Base-by-base conservation (phyloP, 2,888 invertebrate genomes). In the Synergus gifuensis region DNA sequence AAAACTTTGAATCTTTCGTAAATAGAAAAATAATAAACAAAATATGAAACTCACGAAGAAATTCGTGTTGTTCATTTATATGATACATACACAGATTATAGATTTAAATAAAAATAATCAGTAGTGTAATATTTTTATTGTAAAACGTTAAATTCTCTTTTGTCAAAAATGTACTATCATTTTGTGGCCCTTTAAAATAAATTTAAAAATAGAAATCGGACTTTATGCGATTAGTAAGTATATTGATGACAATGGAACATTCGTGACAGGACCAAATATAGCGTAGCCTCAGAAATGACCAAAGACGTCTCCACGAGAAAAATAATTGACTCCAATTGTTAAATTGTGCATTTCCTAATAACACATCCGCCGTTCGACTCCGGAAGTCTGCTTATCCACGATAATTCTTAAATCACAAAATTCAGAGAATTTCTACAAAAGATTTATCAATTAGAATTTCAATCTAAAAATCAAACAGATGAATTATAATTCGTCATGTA, bases 301-400 rank as follows among this genome's bases (percentile, higher is more conserved):
- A 88, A 87, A 88, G 82, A 84, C 81, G 82, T 83, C 85, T 80
- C 85, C 63, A 81, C 85, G 87, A 87, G 87, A 90, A 89, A 90
- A 90, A 90, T 90, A 89, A 90, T 89, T 90, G 89, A 85, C 85
- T 81, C 83, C 89, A 90, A 90, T 90, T 90, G 90, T 88, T 90
- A 89, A 90, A 90, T 90, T 89, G 88, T 90, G 89, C 87, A 89
- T 90, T 90, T 90, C 90, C 89, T 88, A 81, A 87, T 87, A 86
- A 88, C 86, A 87, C 79, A 86, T 83, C 79, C 79, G 22, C 44
- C 18, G 28, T 73, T 83, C 85, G 82, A 77, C 69, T 79, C 81
- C 83, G 85, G 84, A 86, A 85, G 46, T 82, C 81, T 78, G 81
- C 79, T 36, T 79, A 82, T 64, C 78, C 83, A 83, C 76, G 79